These are phyloP conservation scores for Myrmecobius fasciatus DNA, from an alignment of 2,113 vertebrate genomes.

Conservation along the genomic window DNA sequence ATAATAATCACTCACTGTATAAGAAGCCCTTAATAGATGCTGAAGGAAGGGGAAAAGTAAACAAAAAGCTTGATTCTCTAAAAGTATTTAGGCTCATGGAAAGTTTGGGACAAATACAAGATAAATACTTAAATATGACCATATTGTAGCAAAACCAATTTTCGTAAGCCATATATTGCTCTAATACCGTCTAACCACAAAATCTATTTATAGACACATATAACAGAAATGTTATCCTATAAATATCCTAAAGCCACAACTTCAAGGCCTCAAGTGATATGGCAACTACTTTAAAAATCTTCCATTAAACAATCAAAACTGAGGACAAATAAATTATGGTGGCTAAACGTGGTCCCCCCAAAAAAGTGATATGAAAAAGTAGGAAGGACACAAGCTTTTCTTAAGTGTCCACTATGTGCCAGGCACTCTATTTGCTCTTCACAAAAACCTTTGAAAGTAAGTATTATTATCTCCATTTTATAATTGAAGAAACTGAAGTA, in stretches of 20 bases:
- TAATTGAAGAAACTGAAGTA: not conserved
- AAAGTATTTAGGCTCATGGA: slow-evolving; percentile 1
- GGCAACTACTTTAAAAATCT: not conserved
- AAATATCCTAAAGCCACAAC: not conserved
- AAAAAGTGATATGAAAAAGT: not conserved
- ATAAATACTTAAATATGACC: not conserved
- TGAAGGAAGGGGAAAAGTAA: slow-evolving; percentile 15
- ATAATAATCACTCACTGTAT: not conserved
- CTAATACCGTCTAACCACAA: slow-evolving; percentile 1
- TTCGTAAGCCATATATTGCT: slow-evolving; percentile 32
- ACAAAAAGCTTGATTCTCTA: not conserved
- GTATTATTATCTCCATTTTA: not conserved
- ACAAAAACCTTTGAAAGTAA: not conserved
- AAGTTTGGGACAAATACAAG: not conserved
- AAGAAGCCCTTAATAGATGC: not conserved
- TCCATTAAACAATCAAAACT: not conserved
- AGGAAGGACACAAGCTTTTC: not conserved
- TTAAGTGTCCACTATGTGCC: not conserved
- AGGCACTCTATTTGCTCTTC: not conserved
- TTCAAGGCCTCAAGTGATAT: not conserved
- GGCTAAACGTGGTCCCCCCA: not conserved
- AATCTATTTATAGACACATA: not conserved
- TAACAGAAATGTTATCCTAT: slow-evolving; percentile 4
- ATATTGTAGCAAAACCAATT: slow-evolving; percentile 5
- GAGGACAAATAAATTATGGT: not conserved